Evolutionary conservation across 2,113 vertebrate genomes (phyloP), one percentile per base, ranked within the genome.

Genomic region (Odocoileus hemionus): DNA sequence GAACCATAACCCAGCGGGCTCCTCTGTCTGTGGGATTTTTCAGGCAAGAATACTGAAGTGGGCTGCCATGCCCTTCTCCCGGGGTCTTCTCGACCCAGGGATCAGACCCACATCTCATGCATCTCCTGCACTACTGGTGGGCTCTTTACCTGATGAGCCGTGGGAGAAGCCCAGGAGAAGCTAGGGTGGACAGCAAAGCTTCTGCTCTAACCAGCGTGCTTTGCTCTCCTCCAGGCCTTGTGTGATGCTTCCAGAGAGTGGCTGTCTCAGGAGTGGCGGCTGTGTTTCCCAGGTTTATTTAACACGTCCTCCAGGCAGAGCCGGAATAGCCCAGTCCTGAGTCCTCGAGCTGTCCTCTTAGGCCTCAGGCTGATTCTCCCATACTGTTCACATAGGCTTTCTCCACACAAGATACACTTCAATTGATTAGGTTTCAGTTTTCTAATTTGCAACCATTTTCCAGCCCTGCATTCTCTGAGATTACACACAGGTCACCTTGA

Each of bases 341-440:
- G 39, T 79, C 86, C 61, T 92, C 89, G 74, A 90, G 26, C 8
- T 90, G 28, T 28, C 79, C n/a, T 93, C 15, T 0, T 2, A 5
- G 15, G 19, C 36, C 61, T 36, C 6, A 0, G 19, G 36, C 19
- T 94, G 70, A 96, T 79, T 57, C 79, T 80, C 45, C 79, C 39
- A 82, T 94, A 94, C 90, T 26, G 1, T 82, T 91, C 92, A 95
- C 21, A 97, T 1, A 74, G n/a, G 11, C 50, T 91, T 83, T 83
- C 89, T 91, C 11, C 15, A 95, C 45, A 30, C 3, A 33, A 86
- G 52, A 33, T 26, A 85, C 23, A 85, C 64, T n/a, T 90, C 55
- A 54, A 76, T n/a, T 90, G 95, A 97, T 90, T 94, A 92, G 64
- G 88, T 89, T 97, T 98, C 47, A 86, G n/a, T 86, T 98, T 83